Conservation (phyloP, 1,140 invertebrate genomes). For the Drosophila pruinosa region DNA sequence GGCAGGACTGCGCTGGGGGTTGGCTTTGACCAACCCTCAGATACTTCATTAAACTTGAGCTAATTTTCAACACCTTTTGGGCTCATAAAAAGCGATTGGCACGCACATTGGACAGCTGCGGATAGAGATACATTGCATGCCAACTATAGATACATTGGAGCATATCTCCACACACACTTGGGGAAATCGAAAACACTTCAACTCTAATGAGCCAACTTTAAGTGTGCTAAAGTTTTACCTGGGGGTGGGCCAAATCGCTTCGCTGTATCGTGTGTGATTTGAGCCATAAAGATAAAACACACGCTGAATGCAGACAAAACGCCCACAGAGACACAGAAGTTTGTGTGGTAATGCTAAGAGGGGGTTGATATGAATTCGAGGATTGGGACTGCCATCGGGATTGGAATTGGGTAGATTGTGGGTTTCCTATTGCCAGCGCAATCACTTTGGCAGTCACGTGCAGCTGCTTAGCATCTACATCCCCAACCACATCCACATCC, state of each 20-base stretch:
- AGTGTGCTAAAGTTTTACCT: slow-evolving; percentile 63
- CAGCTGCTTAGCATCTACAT: slow-evolving; percentile 72
- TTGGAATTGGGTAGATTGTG: slow-evolving; percentile 8
- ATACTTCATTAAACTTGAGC: slow-evolving; percentile 60
- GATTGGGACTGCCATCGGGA: slow-evolving; percentile 18
- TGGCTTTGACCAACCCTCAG: slow-evolving; percentile 1
- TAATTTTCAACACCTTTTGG: slow-evolving; percentile 71
- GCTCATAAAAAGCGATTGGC: slow-evolving; percentile 54
- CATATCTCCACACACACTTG: background rate
- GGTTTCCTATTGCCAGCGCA: slow-evolving; percentile 5
- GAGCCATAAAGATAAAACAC: slow-evolving; percentile 73
- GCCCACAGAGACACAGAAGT: slow-evolving; percentile 36
- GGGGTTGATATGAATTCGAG: slow-evolving; percentile 22
- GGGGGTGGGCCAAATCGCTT: slow-evolving; percentile 8
- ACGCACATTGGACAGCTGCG: slow-evolving; percentile 38
- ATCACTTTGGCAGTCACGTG: slow-evolving; percentile 71
- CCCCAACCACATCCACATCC: slow-evolving; percentile 35
- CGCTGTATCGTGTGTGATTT: slow-evolving; percentile 43
- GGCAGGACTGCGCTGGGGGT: background rate
- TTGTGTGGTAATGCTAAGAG: slow-evolving; percentile 4
- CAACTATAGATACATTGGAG: slow-evolving; percentile 8
- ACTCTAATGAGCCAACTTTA: slow-evolving; percentile 64
- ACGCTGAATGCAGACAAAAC: slow-evolving; percentile 36
- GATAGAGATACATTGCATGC: slow-evolving; percentile 32
- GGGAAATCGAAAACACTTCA: slow-evolving; percentile 51